phyloP scores from a whole-genome alignment of 2,113 vertebrate species.

The Scomber colias region DNA sequence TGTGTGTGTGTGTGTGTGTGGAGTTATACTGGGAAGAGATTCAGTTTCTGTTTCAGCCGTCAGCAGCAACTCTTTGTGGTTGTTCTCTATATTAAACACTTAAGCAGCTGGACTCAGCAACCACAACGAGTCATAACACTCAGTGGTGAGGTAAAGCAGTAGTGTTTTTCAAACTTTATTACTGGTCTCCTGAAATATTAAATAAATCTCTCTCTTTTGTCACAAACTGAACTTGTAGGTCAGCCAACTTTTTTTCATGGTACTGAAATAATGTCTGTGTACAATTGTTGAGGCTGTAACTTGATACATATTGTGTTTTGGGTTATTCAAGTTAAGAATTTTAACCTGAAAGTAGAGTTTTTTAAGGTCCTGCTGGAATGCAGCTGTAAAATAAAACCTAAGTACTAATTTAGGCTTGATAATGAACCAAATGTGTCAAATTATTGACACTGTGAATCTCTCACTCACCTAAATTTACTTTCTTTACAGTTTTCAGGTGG shows the following conservation, averaged over 20 bases:
- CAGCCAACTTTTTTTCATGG: neutral
- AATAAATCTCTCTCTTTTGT: slow-evolving; percentile 30
- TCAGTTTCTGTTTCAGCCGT: slow-evolving; percentile 48
- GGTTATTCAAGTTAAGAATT: neutral
- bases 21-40: slow-evolving; percentile 43
- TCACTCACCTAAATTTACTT: too few relatives aligned
- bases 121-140: slow-evolving; percentile 51
- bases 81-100: slow-evolving; percentile 65
- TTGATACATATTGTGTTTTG: neutral
- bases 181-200: slow-evolving; percentile 37
- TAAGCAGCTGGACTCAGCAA: slow-evolving; percentile 61
- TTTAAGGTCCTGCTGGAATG: neutral
- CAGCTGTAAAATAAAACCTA: neutral
- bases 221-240: slow-evolving; percentile 5
- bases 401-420: too few relatives aligned
- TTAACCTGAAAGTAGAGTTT: too few relatives aligned
- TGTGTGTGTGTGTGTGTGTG: neutral
- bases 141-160: slow-evolving; percentile 36
- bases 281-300: neutral
- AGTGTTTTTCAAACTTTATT: slow-evolving; percentile 55
- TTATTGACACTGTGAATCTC: too few relatives aligned
- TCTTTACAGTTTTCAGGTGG: too few relatives aligned
- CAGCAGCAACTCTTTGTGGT: slow-evolving; percentile 55
- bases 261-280: neutral
- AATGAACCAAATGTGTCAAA: too few relatives aligned